A percentile compares a stretch with the other conserved stretches of the same genome.
Conservation (phyloP, 2,113 vertebrate species). For the Kryptolebias marmoratus region DNA sequence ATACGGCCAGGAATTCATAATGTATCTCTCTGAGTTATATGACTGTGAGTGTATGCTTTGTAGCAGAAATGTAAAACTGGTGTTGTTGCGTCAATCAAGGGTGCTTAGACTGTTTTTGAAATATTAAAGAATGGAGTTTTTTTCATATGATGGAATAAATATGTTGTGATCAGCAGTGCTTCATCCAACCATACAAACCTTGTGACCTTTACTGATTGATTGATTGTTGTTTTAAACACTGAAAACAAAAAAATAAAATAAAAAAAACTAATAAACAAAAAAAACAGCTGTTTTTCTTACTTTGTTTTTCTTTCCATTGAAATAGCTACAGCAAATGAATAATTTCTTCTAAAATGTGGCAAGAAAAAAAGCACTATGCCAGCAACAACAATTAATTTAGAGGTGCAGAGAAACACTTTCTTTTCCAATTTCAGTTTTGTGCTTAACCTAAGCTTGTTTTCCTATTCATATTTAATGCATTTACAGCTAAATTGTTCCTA, state of each 20-base stretch:
- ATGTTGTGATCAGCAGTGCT: neutral
- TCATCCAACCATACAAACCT: neutral
- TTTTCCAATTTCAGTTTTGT: no score
- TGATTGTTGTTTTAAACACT: neutral
- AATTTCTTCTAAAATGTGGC: no score
- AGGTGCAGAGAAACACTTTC: no score
- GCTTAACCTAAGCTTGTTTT: no score
- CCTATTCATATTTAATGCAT: no score
- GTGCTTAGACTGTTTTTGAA: neutral
- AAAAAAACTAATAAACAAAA: neutral
- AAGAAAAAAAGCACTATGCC: no score
- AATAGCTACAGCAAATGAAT: no score
- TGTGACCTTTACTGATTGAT: neutral
- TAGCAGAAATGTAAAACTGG: constrained; percentile 24
- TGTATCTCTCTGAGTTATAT: constrained; percentile 35
- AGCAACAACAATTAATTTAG: no score
- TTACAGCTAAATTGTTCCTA: no score
- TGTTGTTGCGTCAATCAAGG: neutral
- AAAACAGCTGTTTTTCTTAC: no score
- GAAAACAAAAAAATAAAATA: neutral
- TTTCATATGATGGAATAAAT: neutral
- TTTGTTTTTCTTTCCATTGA: no score
- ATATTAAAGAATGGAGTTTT: neutral
- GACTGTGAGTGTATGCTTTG: constrained; percentile 18
- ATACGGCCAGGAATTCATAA: constrained; percentile 47